Base-by-base conservation (phyloP, 2,888 invertebrate species). In the Charanyca ferruginea region DNA sequence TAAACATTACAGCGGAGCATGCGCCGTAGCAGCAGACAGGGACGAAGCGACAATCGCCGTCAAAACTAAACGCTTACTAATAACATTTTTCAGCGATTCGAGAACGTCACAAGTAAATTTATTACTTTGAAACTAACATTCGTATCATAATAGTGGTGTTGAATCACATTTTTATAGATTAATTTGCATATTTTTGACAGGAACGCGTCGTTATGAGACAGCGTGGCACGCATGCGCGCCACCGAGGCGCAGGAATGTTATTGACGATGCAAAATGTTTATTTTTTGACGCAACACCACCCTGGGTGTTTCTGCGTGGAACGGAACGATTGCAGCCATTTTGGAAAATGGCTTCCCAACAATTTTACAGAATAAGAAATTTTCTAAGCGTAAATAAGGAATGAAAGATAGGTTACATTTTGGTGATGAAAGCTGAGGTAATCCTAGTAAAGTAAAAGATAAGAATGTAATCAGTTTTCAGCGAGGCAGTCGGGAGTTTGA, bases 121-220 rank as follows among this genome's bases (percentile, higher is more conserved):
- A 84, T 83, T 70, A 79, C 74, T 81, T 83, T 67, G 54, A 69
- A 87, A 89, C 88, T 89, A 88, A 79, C 80, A 83, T 87, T 89
- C 82, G 84, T 85, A 74, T 83, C 87, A 77, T 91, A 90, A 89
- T 91, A 85, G 83, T 85, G 83, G 74, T 84, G 84, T 84, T 90
- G 85, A 91, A 89, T 91, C 86, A 89, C 84, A 89, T 92, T 94
- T 94, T 94, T 93, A 93, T 94, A 87, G 91, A 91, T 90, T 91
- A 93, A 95, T 95, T 95, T 94, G 94, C 95, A 95, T 95, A 95
- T 93, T 94, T 94, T 91, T 94, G 95, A 94, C 95, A 93, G 92
- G 83, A 86, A 83, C 81, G 79, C 80, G 88, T 83, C 85, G 80
- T 80, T 84, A 73, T 72, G 78, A 77, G 77, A 76, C 77, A 70